phyloP scores from a whole-genome alignment of 2,888 invertebrate genomes.

The Epinotia nisella region DNA sequence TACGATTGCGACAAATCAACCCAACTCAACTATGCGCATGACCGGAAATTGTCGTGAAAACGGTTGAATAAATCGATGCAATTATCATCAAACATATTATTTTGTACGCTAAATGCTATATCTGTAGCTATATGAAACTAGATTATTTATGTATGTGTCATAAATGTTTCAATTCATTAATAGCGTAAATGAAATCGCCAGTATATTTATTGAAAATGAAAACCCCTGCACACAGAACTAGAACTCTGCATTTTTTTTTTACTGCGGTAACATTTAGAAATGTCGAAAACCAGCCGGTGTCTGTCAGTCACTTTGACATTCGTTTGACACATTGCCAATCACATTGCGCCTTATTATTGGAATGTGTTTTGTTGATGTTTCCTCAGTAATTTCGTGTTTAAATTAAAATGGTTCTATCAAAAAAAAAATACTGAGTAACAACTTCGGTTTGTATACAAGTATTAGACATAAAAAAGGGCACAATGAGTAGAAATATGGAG shows the following conservation, averaged over 20 bases:
- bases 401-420: not conserved
- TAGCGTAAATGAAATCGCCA: not conserved
- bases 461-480: not conserved
- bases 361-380: conserved; percentile 12
- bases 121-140: not conserved
- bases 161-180: not conserved
- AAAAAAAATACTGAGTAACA: not conserved
- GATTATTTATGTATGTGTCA: not conserved
- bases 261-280: conserved; percentile 7
- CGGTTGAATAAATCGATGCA: conserved; percentile 29
- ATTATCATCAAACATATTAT: not conserved
- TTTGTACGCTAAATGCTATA: not conserved
- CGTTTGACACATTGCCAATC: not conserved
- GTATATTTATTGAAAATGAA: not conserved
- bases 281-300: not conserved
- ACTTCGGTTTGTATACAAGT: not conserved
- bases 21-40: conserved; percentile 71
- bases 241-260: too few relatives aligned
- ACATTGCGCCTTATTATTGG: not conserved
- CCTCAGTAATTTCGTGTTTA: not conserved
- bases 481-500: conserved; percentile 60
- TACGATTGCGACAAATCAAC: conserved; percentile 63
- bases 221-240: too few relatives aligned
- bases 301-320: not conserved
- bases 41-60: conserved; percentile 73